phyloP scores from a whole-genome alignment of 2,113 vertebrate species.

The Carassius carassius region DNA sequence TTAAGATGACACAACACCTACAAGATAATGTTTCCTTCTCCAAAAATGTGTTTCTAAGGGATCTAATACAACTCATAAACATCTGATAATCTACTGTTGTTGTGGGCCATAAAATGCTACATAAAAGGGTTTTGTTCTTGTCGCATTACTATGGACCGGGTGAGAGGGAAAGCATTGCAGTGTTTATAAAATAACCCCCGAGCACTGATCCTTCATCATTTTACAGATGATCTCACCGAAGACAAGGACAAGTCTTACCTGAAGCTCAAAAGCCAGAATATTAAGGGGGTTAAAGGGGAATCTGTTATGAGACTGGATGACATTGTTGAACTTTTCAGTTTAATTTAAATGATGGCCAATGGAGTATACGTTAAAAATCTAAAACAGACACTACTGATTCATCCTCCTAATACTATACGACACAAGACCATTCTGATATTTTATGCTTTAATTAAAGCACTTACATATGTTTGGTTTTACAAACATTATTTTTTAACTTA shows the following conservation, averaged over 20 bases:
- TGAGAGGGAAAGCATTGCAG: neutral
- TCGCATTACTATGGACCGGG: neutral
- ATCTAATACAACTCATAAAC: neutral
- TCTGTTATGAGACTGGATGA: neutral
- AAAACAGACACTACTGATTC: too few relatives aligned
- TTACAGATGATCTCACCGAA: neutral
- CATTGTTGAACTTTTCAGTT: neutral
- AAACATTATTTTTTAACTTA: neutral
- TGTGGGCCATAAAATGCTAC: neutral
- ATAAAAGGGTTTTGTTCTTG: neutral
- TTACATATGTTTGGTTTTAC: conserved; percentile 7
- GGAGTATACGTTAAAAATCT: too few relatives aligned
- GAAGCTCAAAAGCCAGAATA: neutral
- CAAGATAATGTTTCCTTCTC: neutral
- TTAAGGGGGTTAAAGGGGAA: neutral
- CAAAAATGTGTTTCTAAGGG: neutral
- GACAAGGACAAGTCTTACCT: neutral
- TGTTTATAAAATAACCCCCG: neutral
- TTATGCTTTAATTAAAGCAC: conserved; percentile 34
- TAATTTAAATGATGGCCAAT: too few relatives aligned
- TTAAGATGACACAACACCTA: neutral
- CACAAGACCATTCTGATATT: neutral
- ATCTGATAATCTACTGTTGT: neutral
- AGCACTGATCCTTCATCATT: neutral
- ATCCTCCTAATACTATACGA: neutral